Base-by-base conservation (phyloP, 1,140 invertebrate species). In the Hyphantria cunea region DNA sequence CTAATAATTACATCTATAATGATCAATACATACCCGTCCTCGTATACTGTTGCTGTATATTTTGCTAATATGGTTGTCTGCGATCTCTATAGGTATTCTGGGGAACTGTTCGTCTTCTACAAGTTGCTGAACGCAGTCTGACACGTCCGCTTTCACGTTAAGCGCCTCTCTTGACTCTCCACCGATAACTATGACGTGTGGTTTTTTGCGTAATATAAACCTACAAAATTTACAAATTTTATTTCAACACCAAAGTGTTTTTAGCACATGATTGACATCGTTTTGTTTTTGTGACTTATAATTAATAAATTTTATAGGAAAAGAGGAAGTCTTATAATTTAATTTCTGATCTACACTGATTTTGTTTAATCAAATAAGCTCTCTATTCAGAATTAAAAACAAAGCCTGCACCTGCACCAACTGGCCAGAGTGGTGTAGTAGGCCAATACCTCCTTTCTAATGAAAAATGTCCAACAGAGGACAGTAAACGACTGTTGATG, bases 11-110 rank as follows among this genome's bases (percentile, higher is more conserved):
- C n/a, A 25, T 25, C 17, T 25, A 25, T 25, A 25, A 25, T 5
- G 17, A 25, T 25, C 5, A 5, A 53, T 14, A 74, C 89, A 78
- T 80, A 95, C 92, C 68, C 94, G 89, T 47, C 97, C 97, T 81
- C 97, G 97, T 63, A 96, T 96, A 6, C 96, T 98, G 77, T 98
- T 98, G 8, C 97, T 94, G 83, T 97, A 99, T 31, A 99, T 94
- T 75, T 95, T 95, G 32, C 97, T 95, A 13, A 99, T 91, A 76
- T 99, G 96, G 77, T 98, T 99, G 77, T 99, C 98, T 6, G 97
- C 93, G 42, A 99, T 95, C 87, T 99, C 98, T 0, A 99, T 96
- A 47, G 94, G 94, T 66, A 99, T 96, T 1, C 92, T 85, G 0
- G 98, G 97, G 82, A 98, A 98, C 76, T 97, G 96, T 52, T 98